Evolutionary conservation across 2,888 invertebrate genomes (phyloP).

Genomic region (Pristionchus entomophagus): DNA sequence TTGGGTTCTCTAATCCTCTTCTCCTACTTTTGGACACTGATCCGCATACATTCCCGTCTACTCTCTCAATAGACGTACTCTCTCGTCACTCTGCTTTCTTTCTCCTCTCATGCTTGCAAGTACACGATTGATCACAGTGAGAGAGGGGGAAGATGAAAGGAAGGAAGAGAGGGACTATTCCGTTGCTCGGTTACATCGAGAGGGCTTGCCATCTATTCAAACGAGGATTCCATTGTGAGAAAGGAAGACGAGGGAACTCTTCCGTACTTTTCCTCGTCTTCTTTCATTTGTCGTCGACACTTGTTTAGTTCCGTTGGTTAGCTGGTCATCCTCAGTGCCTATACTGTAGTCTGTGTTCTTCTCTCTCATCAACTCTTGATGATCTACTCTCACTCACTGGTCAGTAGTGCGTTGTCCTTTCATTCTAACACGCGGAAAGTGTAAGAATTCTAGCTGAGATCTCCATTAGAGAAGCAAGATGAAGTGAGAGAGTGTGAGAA

Average conservation of each 20-base stretch:
- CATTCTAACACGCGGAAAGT: slow-evolving; percentile 32
- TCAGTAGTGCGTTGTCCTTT: slow-evolving; percentile 20
- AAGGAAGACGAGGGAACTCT: neutral
- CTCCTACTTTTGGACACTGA: neutral
- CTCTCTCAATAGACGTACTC: neutral
- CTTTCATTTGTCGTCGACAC: neutral
- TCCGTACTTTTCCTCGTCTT: neutral
- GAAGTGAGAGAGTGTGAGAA: neutral
- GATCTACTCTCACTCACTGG: slow-evolving; percentile 7
- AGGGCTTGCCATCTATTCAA: neutral
- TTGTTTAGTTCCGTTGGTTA: neutral
- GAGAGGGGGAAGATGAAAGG: neutral
- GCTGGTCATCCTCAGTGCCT: neutral
- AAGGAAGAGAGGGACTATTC: neutral
- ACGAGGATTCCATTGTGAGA: neutral
- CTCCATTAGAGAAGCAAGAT: neutral
- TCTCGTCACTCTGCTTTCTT: neutral
- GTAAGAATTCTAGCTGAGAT: neutral
- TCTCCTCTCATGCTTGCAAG: slow-evolving; percentile 7
- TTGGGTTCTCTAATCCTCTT: neutral
- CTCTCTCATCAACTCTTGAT: neutral
- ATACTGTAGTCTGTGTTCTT: too few species aligned
- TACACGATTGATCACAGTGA: slow-evolving; percentile 34
- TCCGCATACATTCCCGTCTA: neutral
- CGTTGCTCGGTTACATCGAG: slow-evolving; percentile 36